These are phyloP conservation scores for Gasterosteus nipponicus DNA, from an alignment of 2,113 vertebrate species.

Conservation along the genomic window DNA sequence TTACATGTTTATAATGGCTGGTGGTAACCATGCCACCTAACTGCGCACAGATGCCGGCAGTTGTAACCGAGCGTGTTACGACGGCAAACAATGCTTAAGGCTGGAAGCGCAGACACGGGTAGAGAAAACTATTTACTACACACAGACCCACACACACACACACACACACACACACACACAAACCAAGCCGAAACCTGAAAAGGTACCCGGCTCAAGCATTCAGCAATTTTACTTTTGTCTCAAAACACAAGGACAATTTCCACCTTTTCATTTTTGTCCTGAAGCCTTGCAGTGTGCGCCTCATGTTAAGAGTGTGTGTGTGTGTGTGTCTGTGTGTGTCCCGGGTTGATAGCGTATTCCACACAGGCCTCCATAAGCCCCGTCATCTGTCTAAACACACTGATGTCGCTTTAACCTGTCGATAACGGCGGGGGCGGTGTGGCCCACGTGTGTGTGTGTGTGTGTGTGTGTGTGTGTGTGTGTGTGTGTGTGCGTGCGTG, in stretches of 20 bases:
- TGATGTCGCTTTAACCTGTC: slow-evolving; percentile 79
- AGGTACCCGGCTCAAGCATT: background rate
- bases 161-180: slow-evolving; percentile 12
- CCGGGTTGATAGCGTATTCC: slow-evolving; percentile 71
- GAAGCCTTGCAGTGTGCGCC: slow-evolving; percentile 33
- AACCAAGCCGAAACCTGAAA: background rate
- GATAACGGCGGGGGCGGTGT: slow-evolving; percentile 67
- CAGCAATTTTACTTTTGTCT: background rate
- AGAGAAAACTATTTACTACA: background rate
- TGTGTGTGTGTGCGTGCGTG: slow-evolving; percentile 11
- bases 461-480: slow-evolving; percentile 29
- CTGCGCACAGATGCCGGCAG: slow-evolving; percentile 84
- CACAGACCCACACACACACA: slow-evolving; percentile 8
- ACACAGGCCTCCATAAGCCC: slow-evolving; percentile 72
- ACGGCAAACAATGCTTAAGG: slow-evolving; percentile 71
- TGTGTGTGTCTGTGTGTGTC: slow-evolving; percentile 39
- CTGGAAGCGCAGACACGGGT: slow-evolving; percentile 37
- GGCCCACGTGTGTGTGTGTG: slow-evolving; percentile 33
- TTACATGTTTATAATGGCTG: slow-evolving; percentile 78
- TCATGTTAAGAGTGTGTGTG: slow-evolving; percentile 38
- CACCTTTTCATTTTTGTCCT: slow-evolving; percentile 31
- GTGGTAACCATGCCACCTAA: slow-evolving; percentile 78
- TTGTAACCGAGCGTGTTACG: slow-evolving; percentile 62
- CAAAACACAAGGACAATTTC: slow-evolving; percentile 35
- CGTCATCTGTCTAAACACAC: slow-evolving; percentile 80